Evolutionary conservation across 2,113 vertebrate species (phyloP), one percentile per base, ranked within the genome.

Genomic region (Oreotrochilus melanogaster): DNA sequence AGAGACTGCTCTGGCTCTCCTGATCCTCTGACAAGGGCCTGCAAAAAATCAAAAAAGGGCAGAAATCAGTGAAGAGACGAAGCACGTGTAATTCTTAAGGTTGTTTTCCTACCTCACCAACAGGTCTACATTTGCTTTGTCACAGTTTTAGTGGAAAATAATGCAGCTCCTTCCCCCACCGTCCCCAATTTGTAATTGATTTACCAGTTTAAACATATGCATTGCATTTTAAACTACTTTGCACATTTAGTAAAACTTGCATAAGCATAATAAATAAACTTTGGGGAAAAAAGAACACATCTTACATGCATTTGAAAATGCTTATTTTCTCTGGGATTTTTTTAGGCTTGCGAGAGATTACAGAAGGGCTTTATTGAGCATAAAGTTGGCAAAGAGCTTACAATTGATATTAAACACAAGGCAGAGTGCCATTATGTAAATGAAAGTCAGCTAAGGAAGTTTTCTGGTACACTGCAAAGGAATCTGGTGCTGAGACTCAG

Each of bases 371-470:
- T 48, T 48, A 13, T 42, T 56, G 65, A 95, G 51, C 25, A 79
- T 79, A 85, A 95, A 91, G 45, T 78, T 93, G 69, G 43, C 72
- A 58, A 57, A 85, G 51, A 9, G 14, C 72, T 88, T 92, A 88
- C 43, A 87, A 64, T 13, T 89, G 53, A 62, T 60, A 56, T 71
- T 82, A 86, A 86, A 79, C 62, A 62, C 5, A 72, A 66, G 33
- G 76, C 72, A 89, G 16, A 48, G 11, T 65, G n/a, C 35, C 45
- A 51, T 75, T 76, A 67, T 54, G 48, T 50, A 67, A 87, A 80
- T 37, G 21, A 45, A 82, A 83, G 15, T 30, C 62, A 62, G 22
- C 17, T 79, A 57, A 65, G 31, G 42, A 58, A 73, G 27, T 47
- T n/a, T 93, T 82, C 42, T 42, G 43, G 62, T 37, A 82, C 30